Conservation (phyloP, 2,888 invertebrate species). For the Eubasilissa splendida region DNA sequence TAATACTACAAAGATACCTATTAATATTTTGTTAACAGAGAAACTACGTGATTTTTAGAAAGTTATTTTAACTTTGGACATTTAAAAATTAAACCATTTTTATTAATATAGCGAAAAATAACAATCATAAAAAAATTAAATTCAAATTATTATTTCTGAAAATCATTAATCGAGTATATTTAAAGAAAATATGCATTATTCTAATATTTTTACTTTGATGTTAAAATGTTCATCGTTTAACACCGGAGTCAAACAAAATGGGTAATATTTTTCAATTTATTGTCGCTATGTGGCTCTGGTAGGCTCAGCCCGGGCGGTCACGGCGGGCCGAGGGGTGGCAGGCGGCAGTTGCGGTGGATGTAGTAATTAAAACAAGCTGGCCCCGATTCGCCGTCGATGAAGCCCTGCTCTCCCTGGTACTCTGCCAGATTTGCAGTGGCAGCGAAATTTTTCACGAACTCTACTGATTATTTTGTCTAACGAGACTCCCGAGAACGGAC, state of each 20-base stretch:
- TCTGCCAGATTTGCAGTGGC: slow-evolving; percentile 34
- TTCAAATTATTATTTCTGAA: too few species aligned
- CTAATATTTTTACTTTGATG: too few species aligned
- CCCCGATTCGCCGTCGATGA: background rate
- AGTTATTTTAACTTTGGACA: too few species aligned
- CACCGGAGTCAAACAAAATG: slow-evolving; percentile 41
- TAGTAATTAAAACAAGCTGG: slow-evolving; percentile 53
- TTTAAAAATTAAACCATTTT: too few species aligned
- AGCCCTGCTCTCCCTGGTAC: slow-evolving; percentile 5
- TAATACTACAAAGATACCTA: too few species aligned
- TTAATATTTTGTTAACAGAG: too few species aligned
- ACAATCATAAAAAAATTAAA: too few species aligned
- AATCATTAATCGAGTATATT: too few species aligned
- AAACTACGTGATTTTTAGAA: too few species aligned
- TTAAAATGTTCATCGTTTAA: slow-evolving; percentile 43
- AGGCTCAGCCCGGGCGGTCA: background rate
- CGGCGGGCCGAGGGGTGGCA: background rate
- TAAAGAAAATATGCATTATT: too few species aligned
- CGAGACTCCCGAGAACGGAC: background rate
- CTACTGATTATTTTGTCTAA: slow-evolving; percentile 1
- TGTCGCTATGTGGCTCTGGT: slow-evolving; percentile 21
- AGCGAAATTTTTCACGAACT: slow-evolving; percentile 28
- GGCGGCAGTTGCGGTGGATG: slow-evolving; percentile 23
- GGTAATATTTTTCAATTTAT: slow-evolving; percentile 56
- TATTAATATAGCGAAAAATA: too few species aligned